Conservation (phyloP, 2,888 invertebrate species). For the Tethea ocularis region DNA sequence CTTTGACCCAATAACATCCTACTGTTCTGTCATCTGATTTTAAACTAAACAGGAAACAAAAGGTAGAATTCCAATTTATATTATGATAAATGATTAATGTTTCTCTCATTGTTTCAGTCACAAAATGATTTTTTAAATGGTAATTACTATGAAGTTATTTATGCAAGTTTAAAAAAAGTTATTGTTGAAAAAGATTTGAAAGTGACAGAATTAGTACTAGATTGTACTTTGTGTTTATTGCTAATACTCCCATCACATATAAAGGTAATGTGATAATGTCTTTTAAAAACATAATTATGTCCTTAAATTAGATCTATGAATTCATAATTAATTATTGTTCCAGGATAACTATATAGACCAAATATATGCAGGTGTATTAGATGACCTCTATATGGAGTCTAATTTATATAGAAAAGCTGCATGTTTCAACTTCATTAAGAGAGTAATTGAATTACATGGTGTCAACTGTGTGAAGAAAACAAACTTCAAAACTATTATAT, state of each 20-base stretch:
- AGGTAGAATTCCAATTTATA: no score
- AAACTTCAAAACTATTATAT: constrained; percentile 55
- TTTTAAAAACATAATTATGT: background rate
- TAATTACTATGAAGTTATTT: constrained; percentile 74
- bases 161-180: constrained; percentile 53
- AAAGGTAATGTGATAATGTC: constrained; percentile 48
- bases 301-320: background rate
- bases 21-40: no score
- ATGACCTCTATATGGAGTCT: constrained; percentile 60
- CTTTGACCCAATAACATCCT: no score
- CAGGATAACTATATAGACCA: constrained; percentile 60
- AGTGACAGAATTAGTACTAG: constrained; percentile 51
- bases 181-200: constrained; percentile 57
- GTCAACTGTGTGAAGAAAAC: constrained; percentile 60
- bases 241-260: constrained; percentile 48
- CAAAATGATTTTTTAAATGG: constrained; percentile 53
- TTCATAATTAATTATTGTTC: constrained; percentile 30
- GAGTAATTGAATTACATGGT: constrained; percentile 56
- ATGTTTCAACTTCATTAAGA: constrained; percentile 53
- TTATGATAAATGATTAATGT: background rate
- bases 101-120: constrained; percentile 31
- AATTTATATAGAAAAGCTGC: constrained; percentile 65
- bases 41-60: no score
- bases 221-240: constrained; percentile 52
- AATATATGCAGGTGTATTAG: constrained; percentile 49